Evolutionary conservation across 2,888 invertebrate genomes (phyloP).

Genomic region (Erebia epiphron): DNA sequence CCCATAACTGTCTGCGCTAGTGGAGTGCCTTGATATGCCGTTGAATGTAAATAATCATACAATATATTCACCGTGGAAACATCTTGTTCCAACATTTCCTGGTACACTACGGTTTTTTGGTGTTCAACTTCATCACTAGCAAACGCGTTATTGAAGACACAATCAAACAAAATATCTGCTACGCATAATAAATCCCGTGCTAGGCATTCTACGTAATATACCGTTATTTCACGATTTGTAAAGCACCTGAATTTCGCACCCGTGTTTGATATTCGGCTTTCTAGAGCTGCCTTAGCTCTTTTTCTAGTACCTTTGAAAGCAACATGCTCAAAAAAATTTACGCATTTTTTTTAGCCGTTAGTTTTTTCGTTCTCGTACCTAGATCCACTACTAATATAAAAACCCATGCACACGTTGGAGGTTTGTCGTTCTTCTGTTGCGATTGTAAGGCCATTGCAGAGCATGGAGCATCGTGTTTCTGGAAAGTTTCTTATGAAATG

Average conservation of each 20-base stretch:
- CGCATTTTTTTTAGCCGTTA: conserved; percentile 65
- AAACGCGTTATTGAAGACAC: conserved; percentile 91
- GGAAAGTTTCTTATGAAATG: conserved; percentile 86
- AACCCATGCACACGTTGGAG: conserved; percentile 67
- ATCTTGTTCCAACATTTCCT: conserved; percentile 67
- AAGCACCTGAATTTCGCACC: conserved; percentile 98
- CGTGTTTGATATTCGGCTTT: conserved; percentile 95
- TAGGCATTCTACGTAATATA: conserved; percentile 97
- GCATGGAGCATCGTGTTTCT: conserved; percentile 88
- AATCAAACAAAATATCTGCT: conserved; percentile 96
- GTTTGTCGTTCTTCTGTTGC: conserved; percentile 96
- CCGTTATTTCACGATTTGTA: conserved; percentile 97
- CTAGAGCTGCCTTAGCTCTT: conserved; percentile 91
- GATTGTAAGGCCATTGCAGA: conserved; percentile 93
- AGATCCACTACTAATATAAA: conserved; percentile 65
- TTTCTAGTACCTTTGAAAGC: conserved; percentile 85
- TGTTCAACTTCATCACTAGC: conserved; percentile 54
- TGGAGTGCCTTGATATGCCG: conserved; percentile 75
- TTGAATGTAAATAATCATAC: conserved; percentile 68
- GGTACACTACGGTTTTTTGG: conserved; percentile 60
- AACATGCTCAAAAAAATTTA: conserved; percentile 74
- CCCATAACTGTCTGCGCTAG: conserved; percentile 78
- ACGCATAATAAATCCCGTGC: conserved; percentile 92
- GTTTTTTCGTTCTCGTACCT: conserved; percentile 59
- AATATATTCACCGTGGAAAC: conserved; percentile 52